Evolutionary conservation across 2,797 vertebrate genomes (phyloP).

Genomic region (Chrosomus eos): DNA sequence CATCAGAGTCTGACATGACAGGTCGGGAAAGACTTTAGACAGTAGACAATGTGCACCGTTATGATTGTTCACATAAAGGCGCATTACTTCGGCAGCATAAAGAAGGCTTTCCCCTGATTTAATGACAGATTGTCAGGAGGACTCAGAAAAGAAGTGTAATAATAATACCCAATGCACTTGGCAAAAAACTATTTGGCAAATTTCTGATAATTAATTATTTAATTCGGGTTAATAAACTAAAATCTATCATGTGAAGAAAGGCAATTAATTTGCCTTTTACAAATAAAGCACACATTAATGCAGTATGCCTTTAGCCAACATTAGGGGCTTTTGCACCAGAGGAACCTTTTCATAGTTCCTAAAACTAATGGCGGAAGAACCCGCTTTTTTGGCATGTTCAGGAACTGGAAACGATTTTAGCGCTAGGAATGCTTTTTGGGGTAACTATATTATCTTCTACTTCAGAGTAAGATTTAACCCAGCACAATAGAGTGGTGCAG

Average conservation of each 20-base stretch:
- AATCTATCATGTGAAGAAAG: not conserved
- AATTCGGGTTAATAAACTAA: not conserved
- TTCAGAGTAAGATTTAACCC: no score
- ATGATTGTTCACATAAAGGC: not conserved
- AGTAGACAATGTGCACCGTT: not conserved
- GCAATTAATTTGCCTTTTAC: not conserved
- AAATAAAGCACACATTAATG: not conserved
- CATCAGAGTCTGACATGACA: constrained; percentile 2
- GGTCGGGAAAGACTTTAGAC: constrained; percentile 7
- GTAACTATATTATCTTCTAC: no score
- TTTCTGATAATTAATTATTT: not conserved
- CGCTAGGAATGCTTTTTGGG: no score
- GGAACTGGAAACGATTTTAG: no score
- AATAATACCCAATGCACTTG: not conserved
- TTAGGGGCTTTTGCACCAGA: no score
- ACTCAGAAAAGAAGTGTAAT: not conserved
- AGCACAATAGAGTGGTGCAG: no score
- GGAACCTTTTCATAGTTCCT: no score
- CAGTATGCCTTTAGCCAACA: not conserved
- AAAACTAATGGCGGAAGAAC: no score
- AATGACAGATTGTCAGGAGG: not conserved
- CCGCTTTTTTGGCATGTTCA: no score
- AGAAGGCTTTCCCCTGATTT: not conserved
- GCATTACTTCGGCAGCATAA: not conserved
- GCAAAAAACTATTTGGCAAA: not conserved